Evolutionary conservation across 2,888 invertebrate species (phyloP).

Genomic region (Yponomeuta malinellus): DNA sequence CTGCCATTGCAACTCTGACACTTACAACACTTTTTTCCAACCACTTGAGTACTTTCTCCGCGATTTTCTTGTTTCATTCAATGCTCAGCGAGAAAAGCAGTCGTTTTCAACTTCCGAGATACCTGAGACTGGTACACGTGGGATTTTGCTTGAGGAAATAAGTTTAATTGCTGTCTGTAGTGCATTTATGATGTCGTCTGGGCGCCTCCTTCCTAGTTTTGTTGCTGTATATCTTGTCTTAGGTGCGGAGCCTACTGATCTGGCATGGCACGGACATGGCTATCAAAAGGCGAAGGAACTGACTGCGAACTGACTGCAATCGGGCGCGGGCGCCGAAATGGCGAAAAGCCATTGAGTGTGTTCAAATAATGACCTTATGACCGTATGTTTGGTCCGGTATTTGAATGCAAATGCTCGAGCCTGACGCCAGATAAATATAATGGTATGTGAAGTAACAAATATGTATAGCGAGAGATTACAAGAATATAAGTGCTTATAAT

Average conservation of each 20-base stretch:
- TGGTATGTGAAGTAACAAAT: too few relatives aligned
- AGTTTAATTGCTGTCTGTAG: neutral
- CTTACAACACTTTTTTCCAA: conserved; percentile 19
- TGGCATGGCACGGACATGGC: too few relatives aligned
- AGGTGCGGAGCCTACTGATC: neutral
- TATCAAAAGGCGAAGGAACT: too few relatives aligned
- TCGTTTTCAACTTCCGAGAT: conserved; percentile 42
- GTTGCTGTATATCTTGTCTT: neutral
- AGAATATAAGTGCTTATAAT: too few relatives aligned
- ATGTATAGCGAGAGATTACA: too few relatives aligned
- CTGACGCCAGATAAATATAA: too few relatives aligned
- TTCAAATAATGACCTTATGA: too few relatives aligned
- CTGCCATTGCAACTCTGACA: neutral
- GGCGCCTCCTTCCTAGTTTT: neutral
- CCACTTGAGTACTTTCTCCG: conserved; percentile 28
- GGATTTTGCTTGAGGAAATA: conserved; percentile 43
- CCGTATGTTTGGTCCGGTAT: too few relatives aligned
- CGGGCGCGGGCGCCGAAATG: too few relatives aligned
- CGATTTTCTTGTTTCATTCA: conserved; percentile 35
- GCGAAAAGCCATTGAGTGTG: too few relatives aligned
- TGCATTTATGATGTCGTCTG: neutral
- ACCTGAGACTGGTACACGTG: conserved; percentile 33
- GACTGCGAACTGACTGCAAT: too few relatives aligned
- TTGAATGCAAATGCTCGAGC: too few relatives aligned
- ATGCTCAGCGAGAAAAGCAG: conserved; percentile 34